phyloP scores from a whole-genome alignment of 2,797 vertebrate genomes.

The Rhabdophis nuchalis region DNA sequence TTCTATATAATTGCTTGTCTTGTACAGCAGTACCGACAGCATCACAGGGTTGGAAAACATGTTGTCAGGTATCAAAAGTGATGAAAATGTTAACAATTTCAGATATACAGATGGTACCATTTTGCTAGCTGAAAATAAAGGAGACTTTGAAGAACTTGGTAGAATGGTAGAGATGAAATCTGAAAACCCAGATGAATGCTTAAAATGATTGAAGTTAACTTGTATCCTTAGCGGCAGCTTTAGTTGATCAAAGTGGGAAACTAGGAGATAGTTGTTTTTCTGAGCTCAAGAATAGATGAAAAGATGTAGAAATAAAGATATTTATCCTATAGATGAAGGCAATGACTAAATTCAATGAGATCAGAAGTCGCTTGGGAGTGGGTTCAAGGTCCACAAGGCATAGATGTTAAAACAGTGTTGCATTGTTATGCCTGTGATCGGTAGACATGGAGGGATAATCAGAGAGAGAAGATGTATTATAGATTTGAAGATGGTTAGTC shows the following conservation, averaged over 20 bases:
- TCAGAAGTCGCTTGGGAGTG: not conserved
- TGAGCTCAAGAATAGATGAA: not conserved
- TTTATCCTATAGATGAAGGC: not conserved
- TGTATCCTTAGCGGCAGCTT: not conserved
- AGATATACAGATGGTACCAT: not conserved
- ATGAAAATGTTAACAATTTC: not conserved
- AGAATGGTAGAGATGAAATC: not conserved
- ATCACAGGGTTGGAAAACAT: not conserved
- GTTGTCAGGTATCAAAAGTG: not conserved
- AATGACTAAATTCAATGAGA: not conserved
- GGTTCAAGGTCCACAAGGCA: not conserved
- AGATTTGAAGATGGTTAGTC: not conserved
- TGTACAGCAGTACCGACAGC: not conserved
- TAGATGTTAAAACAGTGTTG: not conserved
- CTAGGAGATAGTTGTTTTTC: not conserved
- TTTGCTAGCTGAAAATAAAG: not conserved
- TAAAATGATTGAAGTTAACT: not conserved
- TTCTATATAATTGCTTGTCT: not conserved
- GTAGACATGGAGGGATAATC: not conserved
- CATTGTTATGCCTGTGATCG: not conserved
- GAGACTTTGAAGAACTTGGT: not conserved
- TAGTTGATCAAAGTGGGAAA: not conserved
- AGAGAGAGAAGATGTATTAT: not conserved
- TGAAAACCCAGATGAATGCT: not conserved
- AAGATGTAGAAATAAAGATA: not conserved